Percentiles rank a stretch among this genome's conserved stretches.
phyloP scores from a whole-genome alignment of 2,888 invertebrate genomes.

The Chymomyza procnemis region DNA sequence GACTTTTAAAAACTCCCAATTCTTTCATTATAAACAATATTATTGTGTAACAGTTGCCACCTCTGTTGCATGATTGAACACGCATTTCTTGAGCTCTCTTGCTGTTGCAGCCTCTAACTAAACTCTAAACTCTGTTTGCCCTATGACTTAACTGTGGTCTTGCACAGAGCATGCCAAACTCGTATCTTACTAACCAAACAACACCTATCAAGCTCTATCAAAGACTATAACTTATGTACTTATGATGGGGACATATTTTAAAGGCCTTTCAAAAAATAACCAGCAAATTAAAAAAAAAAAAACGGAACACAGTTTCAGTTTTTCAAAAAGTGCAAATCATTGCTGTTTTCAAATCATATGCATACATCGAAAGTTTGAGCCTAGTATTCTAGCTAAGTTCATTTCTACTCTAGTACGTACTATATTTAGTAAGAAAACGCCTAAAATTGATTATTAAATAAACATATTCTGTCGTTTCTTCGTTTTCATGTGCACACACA shows the following conservation, averaged over 20 bases:
- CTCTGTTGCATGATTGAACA: constrained; percentile 11
- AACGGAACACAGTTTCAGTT: constrained; percentile 20
- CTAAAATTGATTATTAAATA: constrained; percentile 33
- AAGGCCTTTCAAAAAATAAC: constrained; percentile 23
- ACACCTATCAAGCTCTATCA: not conserved
- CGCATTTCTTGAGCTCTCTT: constrained; percentile 5
- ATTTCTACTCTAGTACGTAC: constrained; percentile 13
- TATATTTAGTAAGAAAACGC: constrained; percentile 10
- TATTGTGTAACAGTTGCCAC: constrained; percentile 14
- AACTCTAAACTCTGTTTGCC: not conserved
- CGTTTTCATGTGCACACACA: constrained; percentile 39
- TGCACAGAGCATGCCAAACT: not conserved
- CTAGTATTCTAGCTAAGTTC: constrained; percentile 20
- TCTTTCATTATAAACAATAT: not conserved
- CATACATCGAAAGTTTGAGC: constrained; percentile 19
- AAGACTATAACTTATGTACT: constrained; percentile 7
- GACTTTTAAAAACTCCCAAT: constrained; percentile 16
- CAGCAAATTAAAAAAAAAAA: constrained; percentile 15
- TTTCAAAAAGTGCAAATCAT: constrained; percentile 27
- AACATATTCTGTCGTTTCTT: constrained; percentile 45
- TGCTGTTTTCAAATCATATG: constrained; percentile 34
- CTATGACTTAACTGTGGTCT: not conserved
- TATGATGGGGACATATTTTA: constrained; percentile 73
- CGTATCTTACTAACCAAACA: not conserved
- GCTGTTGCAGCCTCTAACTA: not conserved